Base-by-base conservation (phyloP, 2,888 invertebrate genomes). In the Ctena decussata region DNA sequence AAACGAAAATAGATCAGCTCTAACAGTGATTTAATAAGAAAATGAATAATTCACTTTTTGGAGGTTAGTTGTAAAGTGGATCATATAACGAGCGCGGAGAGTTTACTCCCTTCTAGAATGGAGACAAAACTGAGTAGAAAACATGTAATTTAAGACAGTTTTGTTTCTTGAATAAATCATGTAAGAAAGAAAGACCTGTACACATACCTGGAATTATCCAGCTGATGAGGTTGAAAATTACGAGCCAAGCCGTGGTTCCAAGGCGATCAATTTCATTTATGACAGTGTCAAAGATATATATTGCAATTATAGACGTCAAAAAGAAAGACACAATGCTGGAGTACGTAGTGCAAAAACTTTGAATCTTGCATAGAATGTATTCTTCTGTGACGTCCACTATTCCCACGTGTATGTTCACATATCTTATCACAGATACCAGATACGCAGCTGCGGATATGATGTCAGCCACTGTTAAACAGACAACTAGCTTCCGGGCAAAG, bases 241-340 rank as follows among this genome's bases (percentile, higher is more conserved):
- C 3, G 0, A 80, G 21, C 12, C 78, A 60, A 3, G 18, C 27
- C 24, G 21, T 39, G 15, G 41, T 49, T 39, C 75, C 37, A 18
- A 37, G 46, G 12, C 46, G n/a, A 18, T 79, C 65, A 1, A 8
- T 41, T n/a, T 32, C n/a, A 37, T 32, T 37, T 1, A 81, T 70
- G 11, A 90, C 60, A 35, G 81, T 72, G 12, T 73, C 46, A 49
- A 74, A 84, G 1, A 90, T 70, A 32, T 88, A 82, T 3, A 85
- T 30, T 6, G 88, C 90, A 37, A 90, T 86, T 15, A 83, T 39
- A 0, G 84, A 75, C 0, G 90, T 90, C 60, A 86, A 70, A 74
- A 81, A 85, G 74, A 88, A 90, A 0, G 90, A 90, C 18, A 82
- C 81, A 32, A 90, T 30, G 44, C 85, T 85, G 0, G 86, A 86